Evolutionary conservation across 2,797 vertebrate species (phyloP).

Genomic region (Pangasius larnaudii): DNA sequence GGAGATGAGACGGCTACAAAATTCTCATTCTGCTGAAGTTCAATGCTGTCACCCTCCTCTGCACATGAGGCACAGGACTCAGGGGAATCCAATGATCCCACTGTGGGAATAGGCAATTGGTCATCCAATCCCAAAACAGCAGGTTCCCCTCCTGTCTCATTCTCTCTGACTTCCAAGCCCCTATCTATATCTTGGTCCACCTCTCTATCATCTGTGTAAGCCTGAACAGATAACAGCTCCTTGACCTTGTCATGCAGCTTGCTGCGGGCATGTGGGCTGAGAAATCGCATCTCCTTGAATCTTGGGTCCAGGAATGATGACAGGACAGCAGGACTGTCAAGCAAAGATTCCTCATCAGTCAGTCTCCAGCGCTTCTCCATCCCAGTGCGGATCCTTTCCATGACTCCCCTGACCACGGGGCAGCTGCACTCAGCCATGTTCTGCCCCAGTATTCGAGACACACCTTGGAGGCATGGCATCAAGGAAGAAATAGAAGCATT

Average conservation of each 20-base stretch:
- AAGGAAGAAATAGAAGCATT: conserved; percentile 70
- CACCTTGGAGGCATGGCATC: conserved; percentile 72
- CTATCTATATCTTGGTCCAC: conserved; percentile 33
- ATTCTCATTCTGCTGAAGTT: conserved; percentile 57
- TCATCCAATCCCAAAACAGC: conserved; percentile 48
- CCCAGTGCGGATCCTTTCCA: conserved; percentile 61
- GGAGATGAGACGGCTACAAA: conserved; percentile 46
- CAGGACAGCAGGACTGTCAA: conserved; percentile 64
- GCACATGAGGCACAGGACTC: conserved; percentile 60
- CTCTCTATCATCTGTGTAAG: conserved; percentile 40
- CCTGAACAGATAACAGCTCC: conserved; percentile 60
- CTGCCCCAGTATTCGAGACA: conserved; percentile 63
- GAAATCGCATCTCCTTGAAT: conserved; percentile 75
- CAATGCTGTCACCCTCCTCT: conserved; percentile 60
- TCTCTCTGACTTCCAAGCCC: conserved; percentile 46
- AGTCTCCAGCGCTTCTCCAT: conserved; percentile 67
- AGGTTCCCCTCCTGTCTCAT: conserved; percentile 41
- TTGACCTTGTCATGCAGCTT: conserved; percentile 67
- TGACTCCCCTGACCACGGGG: conserved; percentile 59
- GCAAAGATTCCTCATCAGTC: conserved; percentile 60
- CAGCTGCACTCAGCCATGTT: conserved; percentile 62
- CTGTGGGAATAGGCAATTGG: conserved; percentile 47
- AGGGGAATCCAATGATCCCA: conserved; percentile 61
- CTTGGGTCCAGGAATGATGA: conserved; percentile 75
- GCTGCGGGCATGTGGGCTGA: conserved; percentile 65